A percentile compares a stretch with the other conserved stretches of the same genome.
Evolutionary conservation across 2,888 invertebrate species (phyloP).

Genomic region (Gymnosoma rotundatum): DNA sequence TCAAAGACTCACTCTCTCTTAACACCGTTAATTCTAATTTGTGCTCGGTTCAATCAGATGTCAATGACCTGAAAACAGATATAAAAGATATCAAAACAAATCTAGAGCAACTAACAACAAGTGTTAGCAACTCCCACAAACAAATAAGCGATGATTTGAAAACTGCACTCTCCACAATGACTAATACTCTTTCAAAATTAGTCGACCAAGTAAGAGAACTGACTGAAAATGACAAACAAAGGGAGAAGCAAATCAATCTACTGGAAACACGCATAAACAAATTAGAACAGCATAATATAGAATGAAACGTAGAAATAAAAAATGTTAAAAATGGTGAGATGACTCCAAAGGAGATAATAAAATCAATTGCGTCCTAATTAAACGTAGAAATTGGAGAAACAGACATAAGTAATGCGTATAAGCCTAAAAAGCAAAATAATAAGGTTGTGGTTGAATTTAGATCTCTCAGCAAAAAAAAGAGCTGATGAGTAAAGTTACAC

Average conservation of each 20-base stretch:
- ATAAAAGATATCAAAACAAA: background rate
- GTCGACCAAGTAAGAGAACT: constrained; percentile 5
- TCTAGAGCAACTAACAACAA: background rate
- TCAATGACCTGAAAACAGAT: background rate
- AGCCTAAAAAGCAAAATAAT: too few species aligned
- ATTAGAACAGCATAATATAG: constrained; percentile 1
- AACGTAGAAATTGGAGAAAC: too few species aligned
- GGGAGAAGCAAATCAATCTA: background rate
- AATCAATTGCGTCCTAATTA: too few species aligned
- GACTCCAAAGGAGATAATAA: background rate
- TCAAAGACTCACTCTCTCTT: too few species aligned
- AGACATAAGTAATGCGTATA: too few species aligned
- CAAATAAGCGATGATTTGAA: background rate
- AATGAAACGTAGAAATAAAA: constrained; percentile 6
- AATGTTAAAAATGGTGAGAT: constrained; percentile 8
- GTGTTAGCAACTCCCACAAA: background rate
- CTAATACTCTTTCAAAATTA: background rate
- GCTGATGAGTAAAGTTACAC: too few species aligned
- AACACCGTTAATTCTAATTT: too few species aligned
- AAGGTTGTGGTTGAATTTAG: too few species aligned
- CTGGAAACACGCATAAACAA: constrained; percentile 26
- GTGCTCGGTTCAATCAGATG: background rate
- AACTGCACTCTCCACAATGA: background rate
- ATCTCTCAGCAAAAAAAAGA: too few species aligned
- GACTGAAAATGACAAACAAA: background rate